Conservation (phyloP, 2,888 invertebrate genomes). For the Unio delphinus region DNA sequence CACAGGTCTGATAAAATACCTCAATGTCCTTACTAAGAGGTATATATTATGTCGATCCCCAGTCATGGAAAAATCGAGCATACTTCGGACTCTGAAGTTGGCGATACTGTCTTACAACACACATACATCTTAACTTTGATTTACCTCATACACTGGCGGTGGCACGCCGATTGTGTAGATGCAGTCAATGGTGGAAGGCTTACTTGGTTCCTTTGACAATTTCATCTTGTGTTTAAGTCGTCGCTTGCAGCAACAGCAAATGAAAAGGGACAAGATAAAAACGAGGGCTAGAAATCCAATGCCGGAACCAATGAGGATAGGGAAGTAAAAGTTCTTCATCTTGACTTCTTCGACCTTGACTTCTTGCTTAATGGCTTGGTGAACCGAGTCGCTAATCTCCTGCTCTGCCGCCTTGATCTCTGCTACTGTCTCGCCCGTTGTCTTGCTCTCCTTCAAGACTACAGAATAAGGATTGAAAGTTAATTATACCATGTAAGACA, state of each 20-base stretch:
- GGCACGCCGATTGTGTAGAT: constrained; percentile 37
- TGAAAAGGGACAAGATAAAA: constrained; percentile 19
- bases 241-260: constrained; percentile 36
- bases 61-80: too few relatives aligned
- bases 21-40: too few relatives aligned
- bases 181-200: constrained; percentile 30
- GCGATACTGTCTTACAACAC: too few relatives aligned
- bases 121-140: too few relatives aligned
- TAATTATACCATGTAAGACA: too few relatives aligned
- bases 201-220: constrained; percentile 28
- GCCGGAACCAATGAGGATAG: constrained; percentile 31
- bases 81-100: too few relatives aligned
- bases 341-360: constrained; percentile 30
- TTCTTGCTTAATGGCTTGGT: constrained; percentile 30
- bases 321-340: constrained; percentile 29
- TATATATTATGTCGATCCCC: too few relatives aligned
- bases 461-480: too few relatives aligned
- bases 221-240: constrained; percentile 29
- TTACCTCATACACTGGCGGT: constrained; percentile 28
- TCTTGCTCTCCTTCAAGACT: too few relatives aligned
- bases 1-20: too few relatives aligned
- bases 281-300: constrained; percentile 29
- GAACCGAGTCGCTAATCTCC: constrained; percentile 9
- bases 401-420: too few relatives aligned
- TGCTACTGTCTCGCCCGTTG: too few relatives aligned